Base-by-base conservation (phyloP, 2,888 invertebrate species). In the Onchidella celtica region DNA sequence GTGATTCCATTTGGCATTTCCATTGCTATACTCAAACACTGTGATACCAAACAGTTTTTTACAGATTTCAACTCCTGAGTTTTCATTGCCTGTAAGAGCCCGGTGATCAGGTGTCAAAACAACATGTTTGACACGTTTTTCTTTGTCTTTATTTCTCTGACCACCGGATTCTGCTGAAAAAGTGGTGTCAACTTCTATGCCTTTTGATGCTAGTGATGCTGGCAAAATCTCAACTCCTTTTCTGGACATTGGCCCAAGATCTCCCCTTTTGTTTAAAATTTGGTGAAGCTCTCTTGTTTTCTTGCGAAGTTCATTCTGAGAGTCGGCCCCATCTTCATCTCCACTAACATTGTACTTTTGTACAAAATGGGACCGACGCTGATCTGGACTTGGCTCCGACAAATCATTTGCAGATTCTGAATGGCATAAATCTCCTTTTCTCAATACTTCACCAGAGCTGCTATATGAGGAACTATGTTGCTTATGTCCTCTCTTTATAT, bases 1-100 rank as follows among this genome's bases (percentile, higher is more conserved):
- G 55, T 85, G 85, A 32, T 85, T 86, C n/a, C 85, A 68, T 6
- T 72, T 55, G 40, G 81, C 83, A 34, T 84, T 86, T 24, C 82
- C 86, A 79, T 88, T 86, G 36, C 78, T 90, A 81, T 89, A 90
- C 47, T 88, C 87, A 75, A 88, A 89, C 72, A 90, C 72, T 59
- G 86, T 86, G 59, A 90, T 87, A 40, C 90, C 90, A 85, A 89
- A 89, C 34, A 90, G 82, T 84, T 87, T 87, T 77, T 89, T 88
- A 86, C 88, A 90, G 65, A 90, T 80, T 47, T 84, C 85, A 57
- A 89, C 87, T 17, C 89, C 89, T 17, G 86, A 85, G 9, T 78
- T 83, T 65, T 85, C 86, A 55, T 82, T 83, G 36, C 83, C 81
- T 55, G 77, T 66, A 36, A 85, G 63, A 17, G 29, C 29, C 1